phyloP scores from a whole-genome alignment of 2,888 invertebrate species.

The Euspilapteryx auroguttella region DNA sequence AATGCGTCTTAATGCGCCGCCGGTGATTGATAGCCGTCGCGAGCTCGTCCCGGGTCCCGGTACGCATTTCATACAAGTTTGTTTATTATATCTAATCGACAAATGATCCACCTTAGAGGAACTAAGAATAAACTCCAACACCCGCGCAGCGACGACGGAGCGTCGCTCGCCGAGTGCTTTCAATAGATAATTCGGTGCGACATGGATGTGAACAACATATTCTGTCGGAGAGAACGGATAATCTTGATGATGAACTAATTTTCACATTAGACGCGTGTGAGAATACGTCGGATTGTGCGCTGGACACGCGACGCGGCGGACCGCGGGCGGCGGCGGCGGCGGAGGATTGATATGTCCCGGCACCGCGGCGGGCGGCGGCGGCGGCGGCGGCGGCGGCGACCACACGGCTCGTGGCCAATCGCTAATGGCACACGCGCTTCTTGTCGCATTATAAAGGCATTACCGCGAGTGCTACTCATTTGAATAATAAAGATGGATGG shows the following conservation, averaged over 20 bases:
- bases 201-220: too few relatives aligned
- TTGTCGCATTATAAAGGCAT: conserved; percentile 6
- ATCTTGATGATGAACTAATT: neutral
- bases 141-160: conserved; percentile 11
- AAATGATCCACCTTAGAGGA: too few relatives aligned
- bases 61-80: too few relatives aligned
- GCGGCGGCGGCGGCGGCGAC: conserved; percentile 1
- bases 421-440: conserved; percentile 2
- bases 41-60: too few relatives aligned
- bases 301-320: neutral
- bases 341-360: too few relatives aligned
- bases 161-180: too few relatives aligned
- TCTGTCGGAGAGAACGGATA: neutral
- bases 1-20: too few relatives aligned
- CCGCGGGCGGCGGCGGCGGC: neutral
- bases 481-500: conserved; percentile 27
- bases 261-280: neutral
- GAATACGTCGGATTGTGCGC: neutral
- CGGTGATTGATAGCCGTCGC: conserved; percentile 11
- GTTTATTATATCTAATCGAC: too few relatives aligned
- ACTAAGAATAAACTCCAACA: too few relatives aligned
- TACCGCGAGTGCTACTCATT: conserved; percentile 19
- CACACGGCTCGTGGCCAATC: conserved; percentile 4
- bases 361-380: neutral
- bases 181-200: too few relatives aligned